A percentile compares a stretch with the other conserved stretches of the same genome.
These are phyloP conservation scores for Alsophila aescularia DNA, from an alignment of 2,888 invertebrate genomes.

Conservation along the genomic window DNA sequence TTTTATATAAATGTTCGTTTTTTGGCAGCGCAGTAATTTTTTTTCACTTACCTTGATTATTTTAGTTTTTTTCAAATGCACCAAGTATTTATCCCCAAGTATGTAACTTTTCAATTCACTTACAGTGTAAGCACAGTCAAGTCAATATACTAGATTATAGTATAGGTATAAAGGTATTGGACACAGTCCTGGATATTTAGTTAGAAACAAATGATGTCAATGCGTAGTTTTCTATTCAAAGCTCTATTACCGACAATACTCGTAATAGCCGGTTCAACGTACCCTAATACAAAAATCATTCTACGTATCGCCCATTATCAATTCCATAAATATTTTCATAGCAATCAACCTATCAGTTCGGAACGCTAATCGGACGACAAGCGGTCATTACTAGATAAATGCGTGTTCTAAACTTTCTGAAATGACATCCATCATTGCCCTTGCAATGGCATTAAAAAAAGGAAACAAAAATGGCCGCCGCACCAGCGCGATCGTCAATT, in stretches of 20 bases:
- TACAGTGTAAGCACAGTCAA: too few species aligned
- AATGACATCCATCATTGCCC: conserved; percentile 63
- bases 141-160: too few species aligned
- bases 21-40: too few species aligned
- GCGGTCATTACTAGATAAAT: conserved; percentile 65
- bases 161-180: too few species aligned
- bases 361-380: conserved; percentile 61
- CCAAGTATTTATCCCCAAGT: too few species aligned
- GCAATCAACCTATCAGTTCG: conserved; percentile 74
- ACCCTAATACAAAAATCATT: conserved; percentile 51
- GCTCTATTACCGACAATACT: conserved; percentile 22
- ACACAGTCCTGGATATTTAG: too few species aligned
- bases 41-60: too few species aligned
- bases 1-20: too few species aligned
- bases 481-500: conserved; percentile 17
- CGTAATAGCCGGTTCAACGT: conserved; percentile 38
- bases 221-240: too few species aligned
- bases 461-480: conserved; percentile 25
- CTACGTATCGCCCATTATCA: conserved; percentile 48
- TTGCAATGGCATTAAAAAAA: conserved; percentile 37
- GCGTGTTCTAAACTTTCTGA: conserved; percentile 62
- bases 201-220: too few species aligned
- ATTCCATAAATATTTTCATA: conserved; percentile 73
- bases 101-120: too few species aligned
- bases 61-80: too few species aligned